A percentile compares a stretch with the other conserved stretches of the same genome.
Conservation (phyloP, 2,888 invertebrate genomes). For the Halictus ligatus region DNA sequence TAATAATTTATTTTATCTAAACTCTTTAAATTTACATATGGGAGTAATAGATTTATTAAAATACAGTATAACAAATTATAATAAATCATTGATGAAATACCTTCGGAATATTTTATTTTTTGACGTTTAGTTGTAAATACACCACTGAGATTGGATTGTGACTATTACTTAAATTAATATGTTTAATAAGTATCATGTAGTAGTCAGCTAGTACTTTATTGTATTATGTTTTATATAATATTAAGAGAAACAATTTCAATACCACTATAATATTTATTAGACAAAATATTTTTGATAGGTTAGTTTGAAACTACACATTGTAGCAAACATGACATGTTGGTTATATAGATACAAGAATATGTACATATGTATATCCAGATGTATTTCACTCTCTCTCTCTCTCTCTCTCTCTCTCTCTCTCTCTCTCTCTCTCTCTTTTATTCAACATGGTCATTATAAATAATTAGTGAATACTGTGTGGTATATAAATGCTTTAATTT, state of each 20-base stretch:
- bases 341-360: background rate
- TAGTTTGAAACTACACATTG: slow-evolving; percentile 25
- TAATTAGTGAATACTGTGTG: no score
- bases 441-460: no score
- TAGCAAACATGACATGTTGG: slow-evolving; percentile 9
- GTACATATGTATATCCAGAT: background rate
- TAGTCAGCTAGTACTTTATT: background rate
- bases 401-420: no score
- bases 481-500: no score
- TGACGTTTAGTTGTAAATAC: slow-evolving; percentile 17
- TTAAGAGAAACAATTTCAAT: slow-evolving; percentile 3
- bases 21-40: background rate
- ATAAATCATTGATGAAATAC: slow-evolving; percentile 24
- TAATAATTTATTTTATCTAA: background rate
- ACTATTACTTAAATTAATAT: background rate
- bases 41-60: background rate
- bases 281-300: slow-evolving; percentile 22
- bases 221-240: slow-evolving; percentile 18
- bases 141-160: background rate
- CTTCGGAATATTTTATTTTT: slow-evolving; percentile 20
- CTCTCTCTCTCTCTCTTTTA: no score
- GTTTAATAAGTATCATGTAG: background rate
- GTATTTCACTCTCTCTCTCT: no score
- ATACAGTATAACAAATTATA: background rate
- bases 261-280: slow-evolving; percentile 6